Evolutionary conservation across 2,888 invertebrate genomes (phyloP).

Genomic region (Nymphalis c-album): DNA sequence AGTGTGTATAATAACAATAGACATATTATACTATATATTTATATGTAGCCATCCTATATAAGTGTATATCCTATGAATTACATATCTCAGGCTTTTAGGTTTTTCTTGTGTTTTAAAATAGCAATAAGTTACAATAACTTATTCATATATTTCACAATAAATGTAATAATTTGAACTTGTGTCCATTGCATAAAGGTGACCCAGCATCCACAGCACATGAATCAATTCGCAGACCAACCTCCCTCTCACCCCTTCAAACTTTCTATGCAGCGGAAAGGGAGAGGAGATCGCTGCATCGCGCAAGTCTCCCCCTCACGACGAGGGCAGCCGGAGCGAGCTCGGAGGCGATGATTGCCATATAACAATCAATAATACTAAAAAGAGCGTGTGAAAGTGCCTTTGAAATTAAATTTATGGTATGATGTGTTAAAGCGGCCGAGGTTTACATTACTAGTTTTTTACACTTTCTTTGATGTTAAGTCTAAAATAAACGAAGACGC

Average conservation of each 20-base stretch:
- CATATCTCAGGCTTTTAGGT: too few species aligned
- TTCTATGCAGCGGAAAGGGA: conserved; percentile 47
- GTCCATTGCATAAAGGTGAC: conserved; percentile 43
- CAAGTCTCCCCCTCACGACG: conserved; percentile 58
- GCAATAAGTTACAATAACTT: too few species aligned
- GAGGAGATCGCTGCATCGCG: conserved; percentile 56
- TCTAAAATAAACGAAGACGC: conserved; percentile 10
- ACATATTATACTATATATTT: too few species aligned
- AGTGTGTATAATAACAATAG: too few species aligned
- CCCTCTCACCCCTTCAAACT: conserved; percentile 51
- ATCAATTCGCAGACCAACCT: conserved; percentile 55
- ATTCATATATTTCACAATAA: too few species aligned
- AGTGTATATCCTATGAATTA: too few species aligned
- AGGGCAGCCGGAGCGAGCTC: conserved; percentile 3
- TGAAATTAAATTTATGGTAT: conserved; percentile 28
- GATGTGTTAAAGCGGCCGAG: conserved; percentile 10
- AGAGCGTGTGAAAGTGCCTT: conserved; percentile 37
- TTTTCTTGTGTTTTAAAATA: too few species aligned
- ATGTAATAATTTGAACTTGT: neutral
- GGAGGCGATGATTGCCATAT: conserved; percentile 20
- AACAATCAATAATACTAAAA: conserved; percentile 66
- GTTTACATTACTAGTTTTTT: conserved; percentile 8
- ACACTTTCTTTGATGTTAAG: conserved; percentile 19
- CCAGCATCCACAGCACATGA: conserved; percentile 73
- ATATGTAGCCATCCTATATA: too few species aligned